phyloP scores from a whole-genome alignment of 2,113 vertebrate species.

The Myiagra hebetior region DNA sequence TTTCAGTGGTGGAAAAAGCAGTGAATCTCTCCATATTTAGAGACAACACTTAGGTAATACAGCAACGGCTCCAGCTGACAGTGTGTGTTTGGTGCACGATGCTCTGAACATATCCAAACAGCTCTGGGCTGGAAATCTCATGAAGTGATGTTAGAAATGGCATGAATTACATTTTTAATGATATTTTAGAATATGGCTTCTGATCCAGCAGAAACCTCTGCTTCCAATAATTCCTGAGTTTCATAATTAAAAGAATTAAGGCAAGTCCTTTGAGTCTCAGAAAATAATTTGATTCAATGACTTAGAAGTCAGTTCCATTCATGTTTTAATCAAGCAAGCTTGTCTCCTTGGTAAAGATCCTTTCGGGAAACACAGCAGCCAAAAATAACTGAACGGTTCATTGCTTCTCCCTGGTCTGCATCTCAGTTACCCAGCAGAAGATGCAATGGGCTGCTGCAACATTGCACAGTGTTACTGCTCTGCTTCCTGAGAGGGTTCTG shows the following conservation, averaged over 20 bases:
- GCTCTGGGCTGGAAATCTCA: background rate
- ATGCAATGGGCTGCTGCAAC: background rate
- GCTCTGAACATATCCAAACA: background rate
- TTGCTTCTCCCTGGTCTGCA: background rate
- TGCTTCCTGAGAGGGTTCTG: background rate
- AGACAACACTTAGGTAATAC: background rate
- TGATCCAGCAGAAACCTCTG: background rate
- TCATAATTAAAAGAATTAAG: slow-evolving; percentile 41
- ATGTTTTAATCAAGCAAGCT: slow-evolving; percentile 16
- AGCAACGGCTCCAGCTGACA: background rate
- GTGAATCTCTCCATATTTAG: background rate
- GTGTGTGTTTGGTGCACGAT: background rate
- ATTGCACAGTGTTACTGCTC: background rate
- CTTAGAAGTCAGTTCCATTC: slow-evolving; percentile 13
- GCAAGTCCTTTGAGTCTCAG: background rate
- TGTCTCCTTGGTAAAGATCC: background rate
- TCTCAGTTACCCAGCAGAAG: background rate
- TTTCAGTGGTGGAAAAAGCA: background rate
- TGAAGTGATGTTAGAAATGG: background rate
- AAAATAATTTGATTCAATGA: slow-evolving; percentile 30
- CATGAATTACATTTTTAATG: background rate
- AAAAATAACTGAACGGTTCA: background rate
- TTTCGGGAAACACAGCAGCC: background rate
- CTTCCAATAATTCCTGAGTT: background rate
- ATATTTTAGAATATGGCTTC: background rate